Conservation (phyloP, 2,888 invertebrate genomes). For the Theretra japonica region DNA sequence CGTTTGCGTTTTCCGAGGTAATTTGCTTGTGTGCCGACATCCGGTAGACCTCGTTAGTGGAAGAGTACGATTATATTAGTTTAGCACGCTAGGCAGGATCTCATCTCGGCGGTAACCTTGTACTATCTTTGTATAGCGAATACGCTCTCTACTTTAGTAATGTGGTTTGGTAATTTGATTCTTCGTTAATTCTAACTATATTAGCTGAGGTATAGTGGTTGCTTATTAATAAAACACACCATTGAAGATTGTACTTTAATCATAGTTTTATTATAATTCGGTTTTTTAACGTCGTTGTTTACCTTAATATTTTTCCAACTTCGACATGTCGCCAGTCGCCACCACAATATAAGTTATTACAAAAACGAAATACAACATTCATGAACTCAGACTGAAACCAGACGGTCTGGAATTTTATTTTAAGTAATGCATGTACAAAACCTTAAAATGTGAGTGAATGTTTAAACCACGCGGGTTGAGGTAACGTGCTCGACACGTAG, state of each 20-base stretch:
- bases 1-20: slow-evolving; percentile 8
- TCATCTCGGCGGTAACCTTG: neutral
- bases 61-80: neutral
- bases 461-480: neutral
- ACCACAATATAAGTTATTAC: too few species aligned
- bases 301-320: too few species aligned
- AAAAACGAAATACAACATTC: neutral
- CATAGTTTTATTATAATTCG: too few species aligned
- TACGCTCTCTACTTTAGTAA: neutral
- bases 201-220: too few species aligned
- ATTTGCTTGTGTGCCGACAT: slow-evolving; percentile 13
- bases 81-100: neutral
- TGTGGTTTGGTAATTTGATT: neutral
- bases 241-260: too few species aligned
- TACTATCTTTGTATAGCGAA: neutral
- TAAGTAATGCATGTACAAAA: neutral
- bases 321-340: too few species aligned
- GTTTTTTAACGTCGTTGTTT: too few species aligned
- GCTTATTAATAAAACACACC: too few species aligned
- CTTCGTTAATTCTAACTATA: too few species aligned
- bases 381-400: neutral
- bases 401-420: neutral
- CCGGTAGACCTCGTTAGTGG: neutral
- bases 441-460: neutral
- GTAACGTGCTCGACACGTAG: neutral